phyloP scores from a whole-genome alignment of 2,888 invertebrate genomes.

The Schizotus pectinicornis region DNA sequence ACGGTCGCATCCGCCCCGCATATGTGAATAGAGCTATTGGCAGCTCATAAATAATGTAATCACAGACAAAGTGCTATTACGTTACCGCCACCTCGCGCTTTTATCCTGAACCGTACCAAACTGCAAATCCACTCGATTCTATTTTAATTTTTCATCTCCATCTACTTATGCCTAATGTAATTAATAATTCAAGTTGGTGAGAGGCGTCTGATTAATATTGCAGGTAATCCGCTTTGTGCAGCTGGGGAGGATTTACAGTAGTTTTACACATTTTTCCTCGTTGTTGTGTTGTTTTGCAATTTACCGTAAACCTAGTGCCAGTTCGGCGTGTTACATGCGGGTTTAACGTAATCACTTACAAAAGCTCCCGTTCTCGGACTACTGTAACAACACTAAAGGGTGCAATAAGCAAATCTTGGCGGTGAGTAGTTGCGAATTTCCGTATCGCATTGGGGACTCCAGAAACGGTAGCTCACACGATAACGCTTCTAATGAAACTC shows the following conservation, averaged over 20 bases:
- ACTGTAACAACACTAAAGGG: slow-evolving; percentile 13
- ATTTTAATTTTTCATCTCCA: slow-evolving; percentile 43
- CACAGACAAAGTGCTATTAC: slow-evolving; percentile 53
- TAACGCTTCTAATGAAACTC: no score
- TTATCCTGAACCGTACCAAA: slow-evolving; percentile 36
- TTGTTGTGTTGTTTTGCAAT: not conserved
- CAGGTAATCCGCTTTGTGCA: slow-evolving; percentile 5
- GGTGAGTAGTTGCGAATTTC: slow-evolving; percentile 10
- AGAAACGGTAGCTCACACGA: no score
- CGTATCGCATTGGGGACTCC: no score
- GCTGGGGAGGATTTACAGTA: no score
- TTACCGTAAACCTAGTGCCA: slow-evolving; percentile 22
- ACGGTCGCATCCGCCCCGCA: slow-evolving; percentile 50
- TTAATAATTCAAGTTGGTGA: slow-evolving; percentile 24
- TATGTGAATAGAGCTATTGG: slow-evolving; percentile 52
- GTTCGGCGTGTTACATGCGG: slow-evolving; percentile 16
- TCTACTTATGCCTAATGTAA: slow-evolving; percentile 32
- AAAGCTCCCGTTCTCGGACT: slow-evolving; percentile 21
- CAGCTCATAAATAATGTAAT: slow-evolving; percentile 56
- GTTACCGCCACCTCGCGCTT: slow-evolving; percentile 42
- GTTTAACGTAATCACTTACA: slow-evolving; percentile 23
- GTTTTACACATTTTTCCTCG: no score
- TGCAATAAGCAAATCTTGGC: slow-evolving; percentile 20
- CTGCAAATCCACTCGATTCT: slow-evolving; percentile 38
- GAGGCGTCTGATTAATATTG: slow-evolving; percentile 13